Conservation (phyloP, 2,888 invertebrate species). For the Apocheima hispidaria region DNA sequence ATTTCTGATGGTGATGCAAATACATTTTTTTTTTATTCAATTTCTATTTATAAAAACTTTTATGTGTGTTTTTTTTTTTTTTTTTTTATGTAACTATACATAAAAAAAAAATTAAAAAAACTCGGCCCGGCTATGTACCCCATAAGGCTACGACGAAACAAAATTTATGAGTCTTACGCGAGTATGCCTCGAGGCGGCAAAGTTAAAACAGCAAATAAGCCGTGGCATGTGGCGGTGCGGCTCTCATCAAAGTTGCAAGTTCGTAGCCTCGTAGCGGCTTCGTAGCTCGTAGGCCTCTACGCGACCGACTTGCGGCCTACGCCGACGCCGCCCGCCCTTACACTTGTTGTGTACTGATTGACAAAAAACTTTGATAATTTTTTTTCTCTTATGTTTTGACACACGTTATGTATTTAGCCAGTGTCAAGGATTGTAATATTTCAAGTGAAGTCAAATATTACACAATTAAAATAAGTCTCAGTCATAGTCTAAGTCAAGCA, state of each 20-base stretch:
- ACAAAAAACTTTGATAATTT: conserved; percentile 40
- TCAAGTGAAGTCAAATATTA: no score
- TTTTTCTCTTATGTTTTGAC: no score
- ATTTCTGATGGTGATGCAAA: no score
- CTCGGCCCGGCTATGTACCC: neutral
- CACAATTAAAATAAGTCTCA: no score
- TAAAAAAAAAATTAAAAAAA: no score
- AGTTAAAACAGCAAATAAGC: conserved; percentile 71
- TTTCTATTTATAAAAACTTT: neutral
- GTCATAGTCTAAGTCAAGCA: no score
- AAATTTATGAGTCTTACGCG: conserved; percentile 2
- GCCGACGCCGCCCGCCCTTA: conserved; percentile 45
- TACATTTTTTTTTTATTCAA: neutral
- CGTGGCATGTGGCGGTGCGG: conserved; percentile 69
- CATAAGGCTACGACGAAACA: neutral
- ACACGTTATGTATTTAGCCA: no score
- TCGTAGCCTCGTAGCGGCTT: conserved; percentile 19
- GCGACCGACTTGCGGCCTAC: conserved; percentile 46
- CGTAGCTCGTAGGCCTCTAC: conserved; percentile 48
- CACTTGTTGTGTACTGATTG: conserved; percentile 56
- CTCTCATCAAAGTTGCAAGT: conserved; percentile 80
- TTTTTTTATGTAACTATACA: no score
- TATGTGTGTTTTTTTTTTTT: no score
- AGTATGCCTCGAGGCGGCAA: conserved; percentile 33
- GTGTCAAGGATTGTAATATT: no score